phyloP scores from a whole-genome alignment of 2,888 invertebrate genomes.

The Nemotelus nigrinus region DNA sequence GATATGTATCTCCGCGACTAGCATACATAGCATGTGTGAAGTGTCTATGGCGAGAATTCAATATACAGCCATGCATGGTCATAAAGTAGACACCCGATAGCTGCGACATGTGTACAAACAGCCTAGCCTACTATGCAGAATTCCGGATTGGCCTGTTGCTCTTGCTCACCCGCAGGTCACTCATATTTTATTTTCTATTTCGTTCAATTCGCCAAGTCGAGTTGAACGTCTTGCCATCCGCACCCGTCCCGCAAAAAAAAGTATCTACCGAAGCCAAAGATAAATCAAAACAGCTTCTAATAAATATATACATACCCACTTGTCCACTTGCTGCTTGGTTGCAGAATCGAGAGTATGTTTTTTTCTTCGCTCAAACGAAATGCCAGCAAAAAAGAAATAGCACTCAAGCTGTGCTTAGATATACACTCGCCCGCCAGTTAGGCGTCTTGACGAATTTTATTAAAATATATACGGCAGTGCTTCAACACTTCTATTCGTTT shows the following conservation, averaged over 20 bases:
- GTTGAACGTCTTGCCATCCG: not conserved
- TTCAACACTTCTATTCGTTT: not conserved
- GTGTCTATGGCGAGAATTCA: not conserved
- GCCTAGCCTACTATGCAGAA: conserved; percentile 13
- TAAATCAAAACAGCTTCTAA: conserved; percentile 24
- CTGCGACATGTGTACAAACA: conserved; percentile 1
- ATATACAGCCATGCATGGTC: not conserved
- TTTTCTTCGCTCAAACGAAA: not conserved
- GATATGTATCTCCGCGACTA: too few relatives aligned
- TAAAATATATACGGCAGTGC: not conserved
- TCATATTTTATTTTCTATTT: conserved; percentile 28
- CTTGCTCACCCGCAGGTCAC: conserved; percentile 49
- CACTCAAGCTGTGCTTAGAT: conserved; percentile 21
- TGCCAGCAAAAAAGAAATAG: not conserved
- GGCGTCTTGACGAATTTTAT: conserved; percentile 24
- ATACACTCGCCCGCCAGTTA: conserved; percentile 25
- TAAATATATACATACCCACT: not conserved
- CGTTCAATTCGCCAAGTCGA: not conserved
- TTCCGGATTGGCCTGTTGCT: conserved; percentile 46
- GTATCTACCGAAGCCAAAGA: not conserved
- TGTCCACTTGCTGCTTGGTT: not conserved
- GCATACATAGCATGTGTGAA: too few relatives aligned
- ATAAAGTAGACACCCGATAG: conserved; percentile 8
- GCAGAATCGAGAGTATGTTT: conserved; percentile 17
- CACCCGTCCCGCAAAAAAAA: not conserved